These are phyloP conservation scores for Merops nubicus DNA, from an alignment of 2,113 vertebrate species.

Conservation along the genomic window DNA sequence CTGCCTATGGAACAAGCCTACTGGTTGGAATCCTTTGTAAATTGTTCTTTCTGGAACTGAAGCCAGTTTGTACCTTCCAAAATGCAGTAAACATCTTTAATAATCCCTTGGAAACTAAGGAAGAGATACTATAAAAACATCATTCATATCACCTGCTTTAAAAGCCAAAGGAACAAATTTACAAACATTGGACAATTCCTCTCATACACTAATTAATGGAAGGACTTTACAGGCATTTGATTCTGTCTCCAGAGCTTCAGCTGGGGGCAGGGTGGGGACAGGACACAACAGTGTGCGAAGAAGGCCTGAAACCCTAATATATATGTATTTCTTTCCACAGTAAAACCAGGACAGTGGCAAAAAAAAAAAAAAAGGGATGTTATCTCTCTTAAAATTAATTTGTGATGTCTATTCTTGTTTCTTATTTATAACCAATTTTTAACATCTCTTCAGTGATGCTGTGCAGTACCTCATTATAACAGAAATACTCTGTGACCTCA, in stretches of 20 bases:
- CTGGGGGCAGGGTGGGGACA: rapidly evolving
- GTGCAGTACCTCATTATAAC: background rate
- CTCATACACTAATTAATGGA: background rate
- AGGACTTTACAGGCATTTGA: background rate
- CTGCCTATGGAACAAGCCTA: background rate
- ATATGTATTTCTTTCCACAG: background rate
- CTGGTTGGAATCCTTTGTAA: background rate
- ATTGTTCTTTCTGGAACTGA: background rate
- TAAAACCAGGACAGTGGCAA: background rate
- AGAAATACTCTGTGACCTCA: background rate
- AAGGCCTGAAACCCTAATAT: background rate
- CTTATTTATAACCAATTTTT: background rate
- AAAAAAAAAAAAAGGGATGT: background rate
- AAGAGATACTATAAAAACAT: background rate
- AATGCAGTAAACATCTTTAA: background rate
- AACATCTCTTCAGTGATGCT: background rate
- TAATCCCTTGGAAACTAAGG: background rate
- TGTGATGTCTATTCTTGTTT: background rate
- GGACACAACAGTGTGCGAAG: background rate
- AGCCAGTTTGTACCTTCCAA: background rate
- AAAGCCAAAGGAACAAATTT: background rate
- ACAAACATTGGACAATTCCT: background rate
- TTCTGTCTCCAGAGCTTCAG: background rate
- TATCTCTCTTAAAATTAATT: background rate
- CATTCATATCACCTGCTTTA: background rate